A percentile compares a stretch with the other conserved stretches of the same genome.
Evolutionary conservation across 1,140 invertebrate genomes (phyloP).

Genomic region (Helicoverpa armigera): DNA sequence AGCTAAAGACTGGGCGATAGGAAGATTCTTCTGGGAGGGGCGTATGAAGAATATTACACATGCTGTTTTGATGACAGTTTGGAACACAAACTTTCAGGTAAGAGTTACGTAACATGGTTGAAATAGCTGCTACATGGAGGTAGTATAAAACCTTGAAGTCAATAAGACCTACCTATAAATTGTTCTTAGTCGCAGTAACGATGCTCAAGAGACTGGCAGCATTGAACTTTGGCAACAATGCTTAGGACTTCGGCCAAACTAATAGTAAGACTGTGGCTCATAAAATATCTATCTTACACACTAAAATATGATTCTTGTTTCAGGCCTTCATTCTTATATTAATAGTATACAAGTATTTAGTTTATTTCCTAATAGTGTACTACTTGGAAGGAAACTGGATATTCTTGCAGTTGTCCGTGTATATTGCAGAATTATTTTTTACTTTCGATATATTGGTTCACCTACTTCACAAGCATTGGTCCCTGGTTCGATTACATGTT

Average conservation of each 20-base stretch:
- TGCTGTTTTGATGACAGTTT: slow-evolving; percentile 57
- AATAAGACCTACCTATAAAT: no score
- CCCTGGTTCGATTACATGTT: slow-evolving; percentile 67
- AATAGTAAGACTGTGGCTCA: no score
- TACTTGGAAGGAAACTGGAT: slow-evolving; percentile 56
- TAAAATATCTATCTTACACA: no score
- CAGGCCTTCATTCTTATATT: slow-evolving; percentile 63
- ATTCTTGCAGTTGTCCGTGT: slow-evolving; percentile 60
- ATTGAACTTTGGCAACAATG: no score
- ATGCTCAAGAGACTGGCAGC: no score
- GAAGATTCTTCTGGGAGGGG: slow-evolving; percentile 66
- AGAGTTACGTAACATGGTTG: neutral
- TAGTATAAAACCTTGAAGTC: no score
- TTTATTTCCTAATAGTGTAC: slow-evolving; percentile 67
- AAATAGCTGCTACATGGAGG: no score
- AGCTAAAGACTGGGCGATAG: slow-evolving; percentile 18
- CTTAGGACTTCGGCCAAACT: no score
- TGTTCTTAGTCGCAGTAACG: neutral
- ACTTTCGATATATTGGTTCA: slow-evolving; percentile 67
- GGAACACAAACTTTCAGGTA: slow-evolving; percentile 71
- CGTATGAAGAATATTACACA: slow-evolving; percentile 57
- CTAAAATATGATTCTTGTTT: slow-evolving; percentile 46
- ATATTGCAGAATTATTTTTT: slow-evolving; percentile 64
- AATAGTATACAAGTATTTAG: slow-evolving; percentile 67
- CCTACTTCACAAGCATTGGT: slow-evolving; percentile 72